phyloP scores from a whole-genome alignment of 2,888 invertebrate species.

The Caenorhabditis imperialis region DNA sequence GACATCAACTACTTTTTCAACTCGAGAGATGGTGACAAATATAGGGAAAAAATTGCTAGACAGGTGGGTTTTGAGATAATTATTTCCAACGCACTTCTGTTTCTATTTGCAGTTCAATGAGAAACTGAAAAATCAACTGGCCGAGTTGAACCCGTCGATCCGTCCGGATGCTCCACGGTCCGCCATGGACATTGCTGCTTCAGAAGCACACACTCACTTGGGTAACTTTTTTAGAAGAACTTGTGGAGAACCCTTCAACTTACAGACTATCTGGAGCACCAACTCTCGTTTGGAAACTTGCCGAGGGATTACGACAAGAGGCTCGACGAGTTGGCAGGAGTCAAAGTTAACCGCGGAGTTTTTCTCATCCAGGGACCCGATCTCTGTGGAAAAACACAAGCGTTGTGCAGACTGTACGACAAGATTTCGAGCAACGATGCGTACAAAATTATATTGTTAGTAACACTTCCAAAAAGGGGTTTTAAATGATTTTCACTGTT shows the following conservation, averaged over 20 bases:
- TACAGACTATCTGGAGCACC: constrained; percentile 35
- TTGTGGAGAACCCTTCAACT: background rate
- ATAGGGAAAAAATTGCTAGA: constrained; percentile 58
- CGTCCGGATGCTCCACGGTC: constrained; percentile 40
- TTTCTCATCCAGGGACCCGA: constrained; percentile 58
- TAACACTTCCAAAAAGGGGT: background rate
- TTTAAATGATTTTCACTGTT: too few relatives aligned
- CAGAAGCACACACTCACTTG: constrained; percentile 42
- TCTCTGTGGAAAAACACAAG: constrained; percentile 58
- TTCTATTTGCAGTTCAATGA: constrained; percentile 55
- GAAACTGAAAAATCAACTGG: constrained; percentile 52
- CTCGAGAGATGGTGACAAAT: constrained; percentile 57
- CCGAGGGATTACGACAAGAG: constrained; percentile 40
- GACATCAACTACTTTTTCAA: constrained; percentile 60
- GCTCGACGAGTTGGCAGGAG: constrained; percentile 37
- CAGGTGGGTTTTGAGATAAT: constrained; percentile 39
- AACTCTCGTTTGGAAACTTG: constrained; percentile 31
- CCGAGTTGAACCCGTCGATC: constrained; percentile 28
- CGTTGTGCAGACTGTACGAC: constrained; percentile 54
- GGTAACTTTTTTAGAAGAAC: constrained; percentile 40
- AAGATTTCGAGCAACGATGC: constrained; percentile 51
- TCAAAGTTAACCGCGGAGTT: constrained; percentile 42
- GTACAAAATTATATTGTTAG: constrained; percentile 58
- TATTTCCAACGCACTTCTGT: too few relatives aligned
- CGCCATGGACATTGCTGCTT: constrained; percentile 33